Conservation (phyloP, 1,140 invertebrate species). For the Drosophila pectinifera region DNA sequence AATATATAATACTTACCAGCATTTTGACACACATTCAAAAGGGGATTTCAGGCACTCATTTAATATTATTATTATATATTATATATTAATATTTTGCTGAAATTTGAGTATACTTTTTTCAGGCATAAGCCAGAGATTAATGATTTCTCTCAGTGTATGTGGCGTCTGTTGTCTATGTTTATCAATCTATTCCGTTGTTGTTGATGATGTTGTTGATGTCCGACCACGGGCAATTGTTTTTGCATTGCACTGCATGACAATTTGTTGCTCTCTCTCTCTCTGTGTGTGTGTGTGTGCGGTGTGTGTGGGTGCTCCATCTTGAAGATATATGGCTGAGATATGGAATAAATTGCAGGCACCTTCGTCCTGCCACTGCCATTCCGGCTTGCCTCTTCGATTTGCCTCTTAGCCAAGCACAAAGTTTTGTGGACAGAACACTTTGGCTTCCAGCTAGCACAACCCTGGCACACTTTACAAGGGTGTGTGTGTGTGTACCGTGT, state of each 20-base stretch:
- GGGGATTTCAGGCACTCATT: no score
- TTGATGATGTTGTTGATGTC: conserved; percentile 52
- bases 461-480: conserved; percentile 37
- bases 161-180: conserved; percentile 65
- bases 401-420: conserved; percentile 37
- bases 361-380: conserved; percentile 11
- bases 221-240: conserved; percentile 60
- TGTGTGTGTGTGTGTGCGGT: conserved; percentile 12
- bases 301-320: conserved; percentile 47
- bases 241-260: conserved; percentile 56
- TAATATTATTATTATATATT: no score
- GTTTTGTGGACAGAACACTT: conserved; percentile 61
- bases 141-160: conserved; percentile 19
- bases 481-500: not conserved
- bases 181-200: conserved; percentile 68
- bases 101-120: no score
- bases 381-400: conserved; percentile 22
- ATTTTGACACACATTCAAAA: no score
- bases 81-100: no score
- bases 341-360: conserved; percentile 44
- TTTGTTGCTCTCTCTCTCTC: conserved; percentile 52
- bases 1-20: not conserved
- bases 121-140: no score
- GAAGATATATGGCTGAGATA: conserved; percentile 48
- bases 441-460: conserved; percentile 39